Evolutionary conservation across 2,113 vertebrate genomes (phyloP), one percentile per base, ranked within the genome.

Genomic region (Lontra canadensis): DNA sequence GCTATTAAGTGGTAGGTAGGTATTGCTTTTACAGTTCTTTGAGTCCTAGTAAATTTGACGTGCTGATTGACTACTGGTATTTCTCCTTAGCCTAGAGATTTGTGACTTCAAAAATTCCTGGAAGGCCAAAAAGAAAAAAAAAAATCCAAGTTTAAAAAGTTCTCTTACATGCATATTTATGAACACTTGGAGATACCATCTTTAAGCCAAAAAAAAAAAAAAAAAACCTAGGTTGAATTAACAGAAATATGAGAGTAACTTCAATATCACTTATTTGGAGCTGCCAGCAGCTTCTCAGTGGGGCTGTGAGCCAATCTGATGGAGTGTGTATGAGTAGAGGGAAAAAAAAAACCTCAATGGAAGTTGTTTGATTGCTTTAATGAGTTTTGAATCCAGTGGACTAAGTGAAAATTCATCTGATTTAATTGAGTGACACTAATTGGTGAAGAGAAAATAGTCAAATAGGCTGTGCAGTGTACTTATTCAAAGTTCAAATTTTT

Each of bases 401-500:
- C 89, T 96, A 92, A 96, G 79, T 95, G 94, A 95, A 92, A 92
- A 79, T 96, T 94, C n/a, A 96, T 97, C 71, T 95, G 84, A 96
- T 94, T 97, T 96, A 96, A 97, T 93, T 90, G 90, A 95, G 65
- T 97, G 93, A 95, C 84, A 73, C 71, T 97, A 98, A 96, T 90
- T 97, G 90, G 88, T 47, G 7, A 97, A 83, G 44, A 87, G 80
- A 95, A 96, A 74, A 31, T 67, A 67, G 65, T 96, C 93, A 85
- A 85, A 73, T 85, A 94, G 63, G 11, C 87, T 89, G 14, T 84
- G 69, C 25, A 67, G 2, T 88, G 12, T 65, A 78, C 63, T 94
- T 95, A 94, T 84, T 86, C 52, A 84, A 97, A 95, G 85, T 97
- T 94, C 39, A 74, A 74, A 84, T 81, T 95, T 49, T 89, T 85